Evolutionary conservation across 1,140 invertebrate species (phyloP), one percentile per base, ranked within the genome.

Genomic region (Brachionus koreanus): DNA sequence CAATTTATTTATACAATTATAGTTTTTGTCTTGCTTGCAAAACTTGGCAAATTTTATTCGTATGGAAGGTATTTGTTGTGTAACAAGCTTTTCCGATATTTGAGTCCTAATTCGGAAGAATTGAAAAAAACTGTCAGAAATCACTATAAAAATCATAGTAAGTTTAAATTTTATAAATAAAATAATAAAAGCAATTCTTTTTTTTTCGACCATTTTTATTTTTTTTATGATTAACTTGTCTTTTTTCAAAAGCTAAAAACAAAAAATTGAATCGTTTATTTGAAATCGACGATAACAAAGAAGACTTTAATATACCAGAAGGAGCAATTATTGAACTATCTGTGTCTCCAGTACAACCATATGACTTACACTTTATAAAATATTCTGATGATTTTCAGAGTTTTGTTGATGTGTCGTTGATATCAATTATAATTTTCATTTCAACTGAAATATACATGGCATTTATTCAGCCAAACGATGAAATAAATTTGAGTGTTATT

Each of bases 311-410:
- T 86, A 90, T 98, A 69, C 94, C 95, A 29, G 92, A 94, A 86
- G 95, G 92, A 88, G 89, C 96, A 52, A 92, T 95, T 84, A 91
- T 98, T 61, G 91, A 94, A 83, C 89, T 98, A 77, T 94, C 96
- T 86, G 93, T 91, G 82, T 91, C 93, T 33, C 92, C 92, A 86
- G 92, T 98, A 2, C 91, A 92, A 43, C 87, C 91, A 7, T 87
- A 93, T n/a, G 95, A 98, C 91, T 92, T 98, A 25, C 89, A 96
- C 13, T 93, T 95, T 87, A 91, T 98, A 82, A 92, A 94, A 86
- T 98, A 93, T 90, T 98, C 95, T 86, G 90, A 92, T 16, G 96
- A 98, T 86, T 98, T 94, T 88, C 93, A 96, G 85, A 98, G 96
- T 95, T 90, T 98, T 43, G 89, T 98, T 46, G 96, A 98, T 89